Conservation (phyloP, 1,140 invertebrate genomes). For the Oryzaephilus surinamensis region DNA sequence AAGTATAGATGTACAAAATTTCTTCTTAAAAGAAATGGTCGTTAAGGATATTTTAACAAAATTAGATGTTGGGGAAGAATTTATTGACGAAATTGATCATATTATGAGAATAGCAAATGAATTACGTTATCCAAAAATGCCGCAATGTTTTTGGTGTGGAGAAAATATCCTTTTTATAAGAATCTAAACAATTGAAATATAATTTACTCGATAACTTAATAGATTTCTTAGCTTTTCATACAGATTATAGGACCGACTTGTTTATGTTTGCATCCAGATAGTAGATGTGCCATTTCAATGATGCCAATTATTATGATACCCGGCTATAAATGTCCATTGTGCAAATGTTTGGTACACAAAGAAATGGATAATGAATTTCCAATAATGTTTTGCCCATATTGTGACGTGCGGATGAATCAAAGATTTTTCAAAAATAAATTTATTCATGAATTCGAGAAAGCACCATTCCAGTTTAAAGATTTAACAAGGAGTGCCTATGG, state of each 20-base stretch:
- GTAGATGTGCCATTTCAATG: conserved; percentile 24
- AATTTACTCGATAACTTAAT: neutral
- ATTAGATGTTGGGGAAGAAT: conserved; percentile 19
- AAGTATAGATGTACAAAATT: conserved; percentile 22
- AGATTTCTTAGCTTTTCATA: conserved; percentile 12
- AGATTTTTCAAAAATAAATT: conserved; percentile 8
- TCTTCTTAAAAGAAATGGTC: conserved; percentile 29
- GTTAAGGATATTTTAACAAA: conserved; percentile 19
- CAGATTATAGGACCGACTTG: conserved; percentile 24
- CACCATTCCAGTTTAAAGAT: too few species aligned
- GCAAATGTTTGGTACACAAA: conserved; percentile 21
- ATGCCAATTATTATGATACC: conserved; percentile 23
- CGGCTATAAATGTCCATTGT: conserved; percentile 25
- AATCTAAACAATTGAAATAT: neutral
- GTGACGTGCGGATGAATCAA: conserved; percentile 25
- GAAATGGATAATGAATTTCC: conserved; percentile 19
- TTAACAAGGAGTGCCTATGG: too few species aligned
- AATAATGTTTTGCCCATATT: conserved; percentile 23
- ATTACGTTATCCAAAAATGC: conserved; percentile 23
- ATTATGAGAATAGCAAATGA: conserved; percentile 24
- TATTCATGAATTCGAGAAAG: conserved; percentile 4
- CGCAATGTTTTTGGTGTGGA: conserved; percentile 26
- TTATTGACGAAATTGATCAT: conserved; percentile 20
- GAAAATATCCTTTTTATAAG: conserved; percentile 26
- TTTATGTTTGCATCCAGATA: conserved; percentile 23